Percentiles rank a stretch among this genome's conserved stretches.
Conservation (phyloP, 2,888 invertebrate species). For the Sycophila texana region DNA sequence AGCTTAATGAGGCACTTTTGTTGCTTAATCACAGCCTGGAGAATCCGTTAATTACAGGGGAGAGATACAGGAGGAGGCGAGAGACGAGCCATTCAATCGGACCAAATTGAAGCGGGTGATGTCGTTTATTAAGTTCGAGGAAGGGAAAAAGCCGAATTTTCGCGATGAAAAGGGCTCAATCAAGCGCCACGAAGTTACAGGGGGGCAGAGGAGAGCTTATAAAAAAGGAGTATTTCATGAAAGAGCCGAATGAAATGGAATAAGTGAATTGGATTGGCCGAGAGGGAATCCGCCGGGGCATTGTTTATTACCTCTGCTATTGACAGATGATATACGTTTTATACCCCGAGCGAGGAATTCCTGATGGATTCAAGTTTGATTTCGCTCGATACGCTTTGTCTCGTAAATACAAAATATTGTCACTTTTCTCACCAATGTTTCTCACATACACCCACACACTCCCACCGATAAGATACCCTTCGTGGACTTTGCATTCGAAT, state of each 20-base stretch:
- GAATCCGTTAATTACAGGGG: constrained; percentile 34
- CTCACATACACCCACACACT: too few species aligned
- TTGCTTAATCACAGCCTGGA: constrained; percentile 35
- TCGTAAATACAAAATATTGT: too few species aligned
- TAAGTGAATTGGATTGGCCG: constrained; percentile 40
- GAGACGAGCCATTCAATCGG: not conserved
- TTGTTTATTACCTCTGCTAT: not conserved
- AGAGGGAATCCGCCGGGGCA: not conserved
- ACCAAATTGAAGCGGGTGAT: not conserved
- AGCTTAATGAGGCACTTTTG: constrained; percentile 50
- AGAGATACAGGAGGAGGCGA: not conserved
- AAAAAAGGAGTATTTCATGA: constrained; percentile 5
- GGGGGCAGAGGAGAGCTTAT: not conserved
- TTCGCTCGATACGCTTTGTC: too few species aligned
- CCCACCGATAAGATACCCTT: too few species aligned
- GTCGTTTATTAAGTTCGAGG: not conserved
- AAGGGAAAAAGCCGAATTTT: constrained; percentile 21
- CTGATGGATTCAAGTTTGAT: too few species aligned
- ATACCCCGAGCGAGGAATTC: not conserved
- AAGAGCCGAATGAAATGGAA: constrained; percentile 19
- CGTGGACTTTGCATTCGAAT: too few species aligned
- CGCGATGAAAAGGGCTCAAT: constrained; percentile 48
- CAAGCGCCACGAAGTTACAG: constrained; percentile 4
- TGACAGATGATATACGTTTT: constrained; percentile 15
- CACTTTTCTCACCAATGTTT: too few species aligned